Evolutionary conservation across 2,113 vertebrate genomes (phyloP).

Genomic region (Thalassoma bifasciatum): DNA sequence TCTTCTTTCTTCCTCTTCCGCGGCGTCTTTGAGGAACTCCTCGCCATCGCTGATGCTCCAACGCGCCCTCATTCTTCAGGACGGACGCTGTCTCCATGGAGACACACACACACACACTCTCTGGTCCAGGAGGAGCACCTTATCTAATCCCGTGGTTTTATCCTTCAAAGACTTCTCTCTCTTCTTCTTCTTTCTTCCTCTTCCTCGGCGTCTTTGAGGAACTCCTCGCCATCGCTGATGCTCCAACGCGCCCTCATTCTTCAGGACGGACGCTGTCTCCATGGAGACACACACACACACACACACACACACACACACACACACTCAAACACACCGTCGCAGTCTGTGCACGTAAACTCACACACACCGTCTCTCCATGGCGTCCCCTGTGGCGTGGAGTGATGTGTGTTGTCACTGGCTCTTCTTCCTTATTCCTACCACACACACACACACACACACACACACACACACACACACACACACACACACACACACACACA

Average conservation of each 20-base stretch:
- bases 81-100: slow-evolving; percentile 68
- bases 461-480: slow-evolving; percentile 25
- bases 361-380: slow-evolving; percentile 22
- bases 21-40: slow-evolving; percentile 74
- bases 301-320: background rate
- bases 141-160: slow-evolving; percentile 83
- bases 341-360: no score
- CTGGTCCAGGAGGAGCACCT: slow-evolving; percentile 80
- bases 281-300: slow-evolving; percentile 44
- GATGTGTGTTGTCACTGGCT: slow-evolving; percentile 58
- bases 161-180: slow-evolving; percentile 81
- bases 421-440: slow-evolving; percentile 41
- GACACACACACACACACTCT: slow-evolving; percentile 52
- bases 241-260: slow-evolving; percentile 63
- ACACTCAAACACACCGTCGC: background rate
- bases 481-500: slow-evolving; percentile 54
- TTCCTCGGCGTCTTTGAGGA: slow-evolving; percentile 74
- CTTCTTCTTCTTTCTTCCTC: slow-evolving; percentile 57
- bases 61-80: slow-evolving; percentile 66
- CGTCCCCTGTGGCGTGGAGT: slow-evolving; percentile 49
- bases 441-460: slow-evolving; percentile 54
- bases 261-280: slow-evolving; percentile 70
- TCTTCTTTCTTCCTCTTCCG: slow-evolving; percentile 61
- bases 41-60: slow-evolving; percentile 54
- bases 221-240: slow-evolving; percentile 56